phyloP scores from a whole-genome alignment of 2,888 invertebrate species.

The Drosophila diplacantha region DNA sequence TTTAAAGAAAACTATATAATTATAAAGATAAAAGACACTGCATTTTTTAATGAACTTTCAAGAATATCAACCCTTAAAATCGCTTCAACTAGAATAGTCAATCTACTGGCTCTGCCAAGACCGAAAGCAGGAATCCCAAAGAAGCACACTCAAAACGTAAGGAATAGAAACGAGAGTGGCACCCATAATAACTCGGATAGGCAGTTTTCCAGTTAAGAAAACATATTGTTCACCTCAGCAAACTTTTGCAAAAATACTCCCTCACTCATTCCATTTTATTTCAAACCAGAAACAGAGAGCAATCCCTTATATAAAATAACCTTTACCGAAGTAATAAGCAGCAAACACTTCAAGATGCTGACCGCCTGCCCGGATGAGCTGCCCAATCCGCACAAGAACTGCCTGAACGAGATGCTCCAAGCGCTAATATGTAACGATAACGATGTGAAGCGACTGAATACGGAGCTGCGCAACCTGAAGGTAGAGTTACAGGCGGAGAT shows the following conservation, averaged over 20 bases:
- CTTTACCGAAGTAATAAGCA: background rate
- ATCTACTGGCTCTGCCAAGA: too few species aligned
- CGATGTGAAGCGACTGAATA: conserved; percentile 64
- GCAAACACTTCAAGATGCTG: conserved; percentile 27
- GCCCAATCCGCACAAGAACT: conserved; percentile 67
- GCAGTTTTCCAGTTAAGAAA: too few species aligned
- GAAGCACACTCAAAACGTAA: too few species aligned
- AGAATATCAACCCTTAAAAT: background rate
- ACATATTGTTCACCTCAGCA: background rate
- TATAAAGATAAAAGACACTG: conserved; percentile 25
- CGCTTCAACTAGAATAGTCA: too few species aligned
- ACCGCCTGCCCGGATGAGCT: conserved; percentile 55
- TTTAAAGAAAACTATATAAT: conserved; percentile 30
- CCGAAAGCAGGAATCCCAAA: too few species aligned
- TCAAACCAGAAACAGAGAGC: background rate
- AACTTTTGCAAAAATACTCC: background rate
- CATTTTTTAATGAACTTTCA: background rate
- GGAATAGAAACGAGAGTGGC: too few species aligned
- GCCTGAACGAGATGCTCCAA: conserved; percentile 63
- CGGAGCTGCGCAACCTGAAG: conserved; percentile 59
- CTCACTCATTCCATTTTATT: background rate
- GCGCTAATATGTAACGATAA: conserved; percentile 67
- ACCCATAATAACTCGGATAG: too few species aligned
- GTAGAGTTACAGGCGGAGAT: conserved; percentile 53
- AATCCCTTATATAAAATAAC: background rate